These are phyloP conservation scores for Tetramorium parvispinum DNA, from an alignment of 1,140 invertebrate species.

Conservation along the genomic window DNA sequence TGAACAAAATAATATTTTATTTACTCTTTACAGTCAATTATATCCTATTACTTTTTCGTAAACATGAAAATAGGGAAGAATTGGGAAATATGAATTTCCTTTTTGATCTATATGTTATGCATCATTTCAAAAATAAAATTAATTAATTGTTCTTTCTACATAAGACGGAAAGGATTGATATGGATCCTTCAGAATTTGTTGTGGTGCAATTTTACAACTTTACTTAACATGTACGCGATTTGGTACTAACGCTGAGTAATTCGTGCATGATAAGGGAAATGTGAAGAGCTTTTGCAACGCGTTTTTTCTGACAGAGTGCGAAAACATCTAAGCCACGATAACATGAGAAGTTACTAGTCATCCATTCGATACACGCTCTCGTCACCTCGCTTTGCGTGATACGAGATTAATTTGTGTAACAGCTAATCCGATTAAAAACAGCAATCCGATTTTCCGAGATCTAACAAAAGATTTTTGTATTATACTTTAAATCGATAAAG, in stretches of 20 bases:
- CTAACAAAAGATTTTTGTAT: neutral
- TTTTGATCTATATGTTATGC: neutral
- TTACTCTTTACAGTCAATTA: neutral
- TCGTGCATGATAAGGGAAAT: constrained; percentile 12
- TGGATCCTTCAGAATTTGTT: neutral
- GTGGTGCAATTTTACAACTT: neutral
- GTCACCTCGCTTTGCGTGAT: neutral
- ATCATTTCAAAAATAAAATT: neutral
- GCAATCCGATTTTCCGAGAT: neutral
- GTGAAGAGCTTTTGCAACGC: constrained; percentile 24
- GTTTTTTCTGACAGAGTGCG: neutral
- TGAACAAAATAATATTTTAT: neutral
- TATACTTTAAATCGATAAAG: neutral
- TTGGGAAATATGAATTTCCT: neutral
- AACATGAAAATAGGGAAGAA: neutral
- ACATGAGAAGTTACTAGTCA: constrained; percentile 50
- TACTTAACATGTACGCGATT: neutral
- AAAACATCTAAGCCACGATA: constrained; percentile 8
- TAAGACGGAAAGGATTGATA: neutral
- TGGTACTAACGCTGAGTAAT: neutral
- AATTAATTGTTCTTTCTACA: neutral
- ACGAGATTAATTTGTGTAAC: constrained; percentile 15
- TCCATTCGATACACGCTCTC: neutral
- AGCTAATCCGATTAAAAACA: neutral
- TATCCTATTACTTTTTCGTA: neutral